Conservation (phyloP, 2,888 invertebrate species). For the Coenonympha arcania region DNA sequence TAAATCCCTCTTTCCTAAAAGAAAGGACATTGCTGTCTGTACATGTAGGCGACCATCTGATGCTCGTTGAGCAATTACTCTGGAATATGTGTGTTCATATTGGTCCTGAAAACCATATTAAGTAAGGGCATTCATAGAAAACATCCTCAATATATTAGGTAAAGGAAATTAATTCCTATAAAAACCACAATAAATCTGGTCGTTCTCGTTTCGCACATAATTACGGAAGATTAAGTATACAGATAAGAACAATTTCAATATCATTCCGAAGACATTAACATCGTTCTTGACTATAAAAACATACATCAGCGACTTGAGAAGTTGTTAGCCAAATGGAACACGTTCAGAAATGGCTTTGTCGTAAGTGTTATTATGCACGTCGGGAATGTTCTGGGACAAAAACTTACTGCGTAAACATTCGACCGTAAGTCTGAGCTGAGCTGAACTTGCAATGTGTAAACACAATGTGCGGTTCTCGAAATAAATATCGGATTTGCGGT, state of each 20-base stretch:
- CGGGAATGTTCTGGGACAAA: background rate
- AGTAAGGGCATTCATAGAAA: too few relatives aligned
- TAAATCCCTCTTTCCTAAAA: too few relatives aligned
- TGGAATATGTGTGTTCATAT: too few relatives aligned
- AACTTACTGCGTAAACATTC: constrained; percentile 1
- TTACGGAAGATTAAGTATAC: too few relatives aligned
- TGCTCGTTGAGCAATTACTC: too few relatives aligned
- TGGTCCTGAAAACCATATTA: too few relatives aligned
- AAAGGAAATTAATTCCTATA: too few relatives aligned
- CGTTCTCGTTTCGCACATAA: too few relatives aligned
- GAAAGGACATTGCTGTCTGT: too few relatives aligned
- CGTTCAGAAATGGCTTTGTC: background rate
- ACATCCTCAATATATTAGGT: too few relatives aligned
- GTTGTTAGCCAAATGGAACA: background rate
- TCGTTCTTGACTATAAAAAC: background rate
- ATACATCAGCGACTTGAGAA: background rate
- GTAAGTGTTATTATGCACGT: background rate
- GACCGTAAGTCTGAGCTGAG: background rate
- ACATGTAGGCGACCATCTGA: too few relatives aligned
- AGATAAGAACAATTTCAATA: background rate
- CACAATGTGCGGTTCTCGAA: constrained; percentile 15
- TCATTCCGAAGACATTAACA: background rate
- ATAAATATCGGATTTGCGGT: constrained; percentile 20
- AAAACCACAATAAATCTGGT: too few relatives aligned
- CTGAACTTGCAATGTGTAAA: constrained; percentile 11